phyloP scores from a whole-genome alignment of 2,797 vertebrate species.

The Potorous gilbertii region DNA sequence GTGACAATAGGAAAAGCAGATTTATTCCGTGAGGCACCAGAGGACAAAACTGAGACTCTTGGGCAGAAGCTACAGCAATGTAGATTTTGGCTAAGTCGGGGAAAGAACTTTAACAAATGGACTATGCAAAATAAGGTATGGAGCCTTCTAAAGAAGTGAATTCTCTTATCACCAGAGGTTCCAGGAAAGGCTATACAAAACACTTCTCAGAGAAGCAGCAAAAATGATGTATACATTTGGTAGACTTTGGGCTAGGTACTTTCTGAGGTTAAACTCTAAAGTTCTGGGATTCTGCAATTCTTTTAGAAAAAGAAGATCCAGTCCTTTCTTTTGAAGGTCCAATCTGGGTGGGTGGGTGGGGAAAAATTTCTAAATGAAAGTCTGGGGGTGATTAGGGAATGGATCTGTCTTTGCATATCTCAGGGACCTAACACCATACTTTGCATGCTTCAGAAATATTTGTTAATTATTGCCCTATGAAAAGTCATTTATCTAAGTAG shows the following conservation, averaged over 20 bases:
- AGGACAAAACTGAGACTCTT: not conserved
- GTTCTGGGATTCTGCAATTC: not conserved
- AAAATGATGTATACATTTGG: not conserved
- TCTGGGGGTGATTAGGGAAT: not conserved
- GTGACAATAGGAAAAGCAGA: not conserved
- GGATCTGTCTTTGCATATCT: not conserved
- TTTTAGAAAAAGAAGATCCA: not conserved
- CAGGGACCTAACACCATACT: not conserved
- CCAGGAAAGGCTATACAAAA: not conserved
- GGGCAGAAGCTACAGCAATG: not conserved
- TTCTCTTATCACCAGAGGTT: not conserved
- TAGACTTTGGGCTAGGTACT: not conserved
- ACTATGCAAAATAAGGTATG: not conserved
- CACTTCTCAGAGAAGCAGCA: not conserved
- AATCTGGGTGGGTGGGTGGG: not conserved
- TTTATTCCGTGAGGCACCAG: not conserved
- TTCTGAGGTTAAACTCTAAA: not conserved
- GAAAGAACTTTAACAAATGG: not conserved
- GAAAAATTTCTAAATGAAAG: not conserved
- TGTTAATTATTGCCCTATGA: not conserved
- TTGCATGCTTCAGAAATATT: not conserved
- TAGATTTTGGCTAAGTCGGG: not conserved
- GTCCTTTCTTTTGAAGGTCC: not conserved
- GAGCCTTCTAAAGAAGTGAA: not conserved
- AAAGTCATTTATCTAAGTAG: not conserved